Conservation (phyloP, 1,140 invertebrate genomes). For the Plectus sambesii region DNA sequence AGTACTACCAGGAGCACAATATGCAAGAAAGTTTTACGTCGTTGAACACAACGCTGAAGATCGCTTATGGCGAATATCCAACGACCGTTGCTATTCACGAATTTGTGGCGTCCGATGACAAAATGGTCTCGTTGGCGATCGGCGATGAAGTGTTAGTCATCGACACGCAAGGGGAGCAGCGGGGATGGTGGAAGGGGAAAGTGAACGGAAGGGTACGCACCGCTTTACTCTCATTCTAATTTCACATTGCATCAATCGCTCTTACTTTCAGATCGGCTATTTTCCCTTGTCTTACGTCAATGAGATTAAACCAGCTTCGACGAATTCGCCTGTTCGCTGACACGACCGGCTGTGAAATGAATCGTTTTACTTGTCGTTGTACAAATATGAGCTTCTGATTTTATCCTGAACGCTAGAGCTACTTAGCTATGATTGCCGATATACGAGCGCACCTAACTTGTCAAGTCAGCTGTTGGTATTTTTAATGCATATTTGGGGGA, state of each 20-base stretch:
- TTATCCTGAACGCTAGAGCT: too few species aligned
- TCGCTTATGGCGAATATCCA: slow-evolving; percentile 18
- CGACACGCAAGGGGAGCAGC: slow-evolving; percentile 25
- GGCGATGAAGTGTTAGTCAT: slow-evolving; percentile 20
- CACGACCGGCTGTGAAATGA: too few species aligned
- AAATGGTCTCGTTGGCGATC: slow-evolving; percentile 16
- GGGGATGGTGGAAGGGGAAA: slow-evolving; percentile 30
- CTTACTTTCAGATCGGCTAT: slow-evolving; percentile 1
- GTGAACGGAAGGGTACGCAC: slow-evolving; percentile 18
- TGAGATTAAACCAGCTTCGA: too few species aligned
- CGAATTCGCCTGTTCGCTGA: too few species aligned
- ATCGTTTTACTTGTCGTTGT: too few species aligned
- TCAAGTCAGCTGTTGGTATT: too few species aligned
- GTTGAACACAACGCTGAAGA: slow-evolving; percentile 19
- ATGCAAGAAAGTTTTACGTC: slow-evolving; percentile 19
- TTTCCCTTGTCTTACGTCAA: slow-evolving; percentile 8
- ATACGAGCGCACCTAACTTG: too few species aligned
- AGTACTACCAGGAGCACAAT: slow-evolving; percentile 24
- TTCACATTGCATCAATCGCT: neutral
- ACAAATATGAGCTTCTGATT: too few species aligned
- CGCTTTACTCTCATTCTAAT: too few species aligned
- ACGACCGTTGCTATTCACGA: slow-evolving; percentile 23
- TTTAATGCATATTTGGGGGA: too few species aligned
- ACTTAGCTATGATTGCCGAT: too few species aligned
- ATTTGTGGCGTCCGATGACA: slow-evolving; percentile 12